These are phyloP conservation scores for Pedionomus torquatus DNA, from an alignment of 2,113 vertebrate species.

Conservation along the genomic window DNA sequence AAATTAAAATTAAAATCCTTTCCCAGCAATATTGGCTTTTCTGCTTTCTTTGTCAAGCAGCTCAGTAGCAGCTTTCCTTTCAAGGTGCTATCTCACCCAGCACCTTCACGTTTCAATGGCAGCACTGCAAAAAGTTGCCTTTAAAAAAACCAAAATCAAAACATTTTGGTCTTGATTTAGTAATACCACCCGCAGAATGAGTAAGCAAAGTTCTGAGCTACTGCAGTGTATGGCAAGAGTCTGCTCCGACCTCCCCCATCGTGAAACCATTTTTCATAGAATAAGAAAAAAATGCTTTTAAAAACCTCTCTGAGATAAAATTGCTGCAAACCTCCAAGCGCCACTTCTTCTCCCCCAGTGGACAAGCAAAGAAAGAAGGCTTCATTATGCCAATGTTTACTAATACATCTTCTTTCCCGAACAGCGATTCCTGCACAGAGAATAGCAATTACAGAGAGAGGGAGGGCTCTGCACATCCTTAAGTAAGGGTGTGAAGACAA, in stretches of 20 bases:
- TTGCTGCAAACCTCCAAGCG: background rate
- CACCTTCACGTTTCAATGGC: background rate
- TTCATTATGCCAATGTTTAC: background rate
- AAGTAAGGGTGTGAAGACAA: background rate
- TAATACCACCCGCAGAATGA: background rate
- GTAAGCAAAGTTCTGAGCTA: background rate
- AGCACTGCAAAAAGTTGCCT: background rate
- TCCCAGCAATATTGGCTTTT: background rate
- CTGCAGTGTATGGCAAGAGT: background rate
- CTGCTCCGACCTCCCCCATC: background rate
- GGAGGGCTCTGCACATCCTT: background rate
- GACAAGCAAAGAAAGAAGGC: background rate
- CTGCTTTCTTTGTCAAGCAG: background rate
- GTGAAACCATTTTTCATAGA: background rate
- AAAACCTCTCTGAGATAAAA: background rate
- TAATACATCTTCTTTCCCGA: background rate
- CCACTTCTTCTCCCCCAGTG: background rate
- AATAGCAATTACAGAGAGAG: background rate
- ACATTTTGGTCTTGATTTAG: background rate
- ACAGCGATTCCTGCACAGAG: background rate
- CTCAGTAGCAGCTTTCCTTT: background rate
- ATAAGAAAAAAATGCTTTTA: background rate
- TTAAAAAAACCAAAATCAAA: background rate
- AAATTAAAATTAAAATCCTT: background rate
- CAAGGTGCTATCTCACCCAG: background rate